A percentile compares a stretch with the other conserved stretches of the same genome.
phyloP scores from a whole-genome alignment of 2,797 vertebrate species.

The Malurus leucopterus region DNA sequence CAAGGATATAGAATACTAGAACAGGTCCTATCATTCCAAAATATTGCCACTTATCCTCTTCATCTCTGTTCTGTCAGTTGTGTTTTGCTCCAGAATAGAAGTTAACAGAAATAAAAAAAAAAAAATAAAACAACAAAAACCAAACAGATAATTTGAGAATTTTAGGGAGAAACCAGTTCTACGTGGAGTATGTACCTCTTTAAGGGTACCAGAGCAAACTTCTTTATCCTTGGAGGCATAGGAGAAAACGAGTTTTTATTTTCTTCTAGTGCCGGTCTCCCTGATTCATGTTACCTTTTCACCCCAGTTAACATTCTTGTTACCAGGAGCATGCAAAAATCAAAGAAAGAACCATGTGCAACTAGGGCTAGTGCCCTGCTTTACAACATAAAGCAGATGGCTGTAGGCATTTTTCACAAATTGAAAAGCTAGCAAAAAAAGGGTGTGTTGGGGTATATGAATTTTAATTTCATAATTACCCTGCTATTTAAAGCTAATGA shows the following conservation, averaged over 20 bases:
- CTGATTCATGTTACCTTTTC: constrained; percentile 48
- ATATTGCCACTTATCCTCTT: background rate
- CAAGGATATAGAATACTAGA: background rate
- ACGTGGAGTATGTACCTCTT: background rate
- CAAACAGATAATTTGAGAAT: background rate
- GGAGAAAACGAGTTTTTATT: background rate
- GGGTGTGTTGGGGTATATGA: constrained; percentile 58
- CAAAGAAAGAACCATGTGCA: background rate
- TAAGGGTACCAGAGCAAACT: background rate
- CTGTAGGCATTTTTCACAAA: constrained; percentile 56
- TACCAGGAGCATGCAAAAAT: constrained; percentile 5
- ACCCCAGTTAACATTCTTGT: constrained; percentile 13
- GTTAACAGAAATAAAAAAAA: background rate
- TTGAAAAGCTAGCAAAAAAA: constrained; percentile 45
- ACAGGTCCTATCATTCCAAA: background rate
- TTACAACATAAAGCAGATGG: constrained; percentile 41
- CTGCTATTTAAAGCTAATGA: constrained; percentile 66
- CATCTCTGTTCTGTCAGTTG: background rate
- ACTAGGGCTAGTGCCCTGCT: constrained; percentile 14
- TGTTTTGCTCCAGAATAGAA: background rate
- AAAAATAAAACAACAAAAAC: too few relatives aligned
- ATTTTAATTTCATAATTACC: constrained; percentile 60
- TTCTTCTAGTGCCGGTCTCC: background rate
- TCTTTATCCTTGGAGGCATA: background rate
- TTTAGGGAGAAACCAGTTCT: background rate